Base-by-base conservation (phyloP, 2,113 vertebrate genomes). In the Erythrolamprus reginae region DNA sequence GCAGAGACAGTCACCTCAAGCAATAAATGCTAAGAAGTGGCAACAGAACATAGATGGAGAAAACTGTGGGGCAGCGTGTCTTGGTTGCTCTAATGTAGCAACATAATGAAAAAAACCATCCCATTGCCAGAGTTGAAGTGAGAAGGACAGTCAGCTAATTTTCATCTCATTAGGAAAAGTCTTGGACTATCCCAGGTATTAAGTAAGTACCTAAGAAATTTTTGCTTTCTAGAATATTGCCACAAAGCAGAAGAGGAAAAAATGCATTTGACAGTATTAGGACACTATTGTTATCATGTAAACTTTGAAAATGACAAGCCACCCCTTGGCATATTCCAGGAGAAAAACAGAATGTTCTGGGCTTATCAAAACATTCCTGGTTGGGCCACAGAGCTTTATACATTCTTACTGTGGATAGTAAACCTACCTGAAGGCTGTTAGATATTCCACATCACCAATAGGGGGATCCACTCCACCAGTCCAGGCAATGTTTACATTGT, bases 401-500 rank as follows among this genome's bases (percentile, higher is more conserved):
- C 17, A 3, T 42, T 77, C 70, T 77, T n/a, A 53, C 33, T 53
- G 38, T 17, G 42, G 10, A 50, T 26, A 88, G 70, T 15, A 12
- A 50, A 19, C 94, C 89, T 94, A 98, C 98, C 98, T 98, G 97
- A 98, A 98, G 91, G 98, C 98, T 0, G 98, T 97, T 70, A 98
- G 97, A 92, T 98, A 98, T 92, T 98, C 98, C 94, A 98, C 98
- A 3, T 98, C 98, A 88, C 98, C 98, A 28, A 98, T 97, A 28
- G 98, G 97, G 89, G 98, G 98, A 15, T 98, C 98, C 84, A 98
- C 98, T 85, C 98, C 98, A 3, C 98, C 98, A 0, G 98, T 98
- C 98, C 98, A 98, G 82, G 98, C 98, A 86, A 98, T 97, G 93
- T 98, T 98, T 94, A 98, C 96, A 89, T 98, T 98, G 96, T 97